These are phyloP conservation scores for Hippopotamyrus pictus DNA, from an alignment of 2,797 vertebrate species.

Conservation along the genomic window DNA sequence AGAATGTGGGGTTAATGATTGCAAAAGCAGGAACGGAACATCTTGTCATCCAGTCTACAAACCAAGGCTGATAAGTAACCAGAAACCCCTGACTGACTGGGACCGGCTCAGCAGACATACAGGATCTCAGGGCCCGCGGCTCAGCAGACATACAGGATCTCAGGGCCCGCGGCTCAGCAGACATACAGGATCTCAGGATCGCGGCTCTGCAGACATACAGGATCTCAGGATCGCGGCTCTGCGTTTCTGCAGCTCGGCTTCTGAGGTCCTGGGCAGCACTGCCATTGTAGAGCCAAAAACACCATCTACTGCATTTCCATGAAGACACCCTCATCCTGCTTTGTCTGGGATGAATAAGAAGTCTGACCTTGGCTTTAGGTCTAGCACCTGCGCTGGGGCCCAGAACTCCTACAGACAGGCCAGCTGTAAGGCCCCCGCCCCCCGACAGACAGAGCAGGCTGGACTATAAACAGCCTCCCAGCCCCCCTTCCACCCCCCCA, in stretches of 20 bases:
- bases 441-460: not conserved
- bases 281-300: not conserved
- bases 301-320: not conserved
- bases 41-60: not conserved
- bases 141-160: no score
- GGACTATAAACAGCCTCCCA: not conserved
- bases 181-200: no score
- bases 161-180: not conserved
- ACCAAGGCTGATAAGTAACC: constrained; percentile 2
- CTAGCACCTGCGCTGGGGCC: not conserved
- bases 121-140: not conserved
- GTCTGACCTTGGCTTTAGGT: constrained; percentile 23
- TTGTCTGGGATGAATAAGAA: constrained; percentile 25
- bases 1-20: not conserved
- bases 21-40: not conserved
- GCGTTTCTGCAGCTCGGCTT: not conserved
- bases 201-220: not conserved
- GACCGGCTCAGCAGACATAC: not conserved
- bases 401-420: not conserved
- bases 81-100: not conserved
- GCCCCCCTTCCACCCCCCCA: not conserved
- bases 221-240: no score
- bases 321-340: not conserved
- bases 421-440: constrained; percentile 11
- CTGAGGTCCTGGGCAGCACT: not conserved